Conservation (phyloP, 2,888 invertebrate species). For the Caenorhabditis wallacei region DNA sequence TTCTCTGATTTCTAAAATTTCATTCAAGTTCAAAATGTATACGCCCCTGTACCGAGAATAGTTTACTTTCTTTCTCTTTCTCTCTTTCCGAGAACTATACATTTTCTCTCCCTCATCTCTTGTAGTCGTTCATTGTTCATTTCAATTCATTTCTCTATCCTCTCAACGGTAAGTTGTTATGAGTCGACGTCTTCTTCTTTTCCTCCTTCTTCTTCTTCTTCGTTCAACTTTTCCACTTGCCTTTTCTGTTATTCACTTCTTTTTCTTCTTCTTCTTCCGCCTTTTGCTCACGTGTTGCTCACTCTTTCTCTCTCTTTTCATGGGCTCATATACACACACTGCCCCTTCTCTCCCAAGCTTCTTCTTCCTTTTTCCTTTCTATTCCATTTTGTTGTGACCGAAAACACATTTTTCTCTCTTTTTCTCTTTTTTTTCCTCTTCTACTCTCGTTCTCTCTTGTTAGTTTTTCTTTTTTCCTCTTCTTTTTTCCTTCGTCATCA, state of each 20-base stretch:
- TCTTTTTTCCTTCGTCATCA: background rate
- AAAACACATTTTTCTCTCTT: slow-evolving; percentile 15
- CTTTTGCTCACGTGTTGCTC: slow-evolving; percentile 6
- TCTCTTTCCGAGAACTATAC: background rate
- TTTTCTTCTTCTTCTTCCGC: slow-evolving; percentile 10
- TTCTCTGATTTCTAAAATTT: too few relatives aligned
- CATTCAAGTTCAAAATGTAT: too few relatives aligned
- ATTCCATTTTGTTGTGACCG: slow-evolving; percentile 4
- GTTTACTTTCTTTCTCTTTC: background rate
- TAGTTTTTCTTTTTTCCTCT: background rate
- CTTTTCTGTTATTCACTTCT: background rate
- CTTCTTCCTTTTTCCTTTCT: slow-evolving; percentile 23
- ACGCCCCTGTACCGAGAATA: background rate
- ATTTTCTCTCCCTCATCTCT: background rate
- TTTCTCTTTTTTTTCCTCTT: slow-evolving; percentile 14
- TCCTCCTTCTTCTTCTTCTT: background rate
- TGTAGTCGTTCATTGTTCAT: background rate
- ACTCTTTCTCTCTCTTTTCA: background rate
- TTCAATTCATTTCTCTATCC: background rate
- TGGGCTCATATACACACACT: background rate
- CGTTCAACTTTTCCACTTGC: background rate
- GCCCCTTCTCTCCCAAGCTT: background rate
- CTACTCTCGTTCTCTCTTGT: slow-evolving; percentile 6
- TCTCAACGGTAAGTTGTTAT: background rate
- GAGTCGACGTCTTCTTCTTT: background rate